Evolutionary conservation across 2,113 vertebrate genomes (phyloP).

Genomic region (Parotia lawesii): DNA sequence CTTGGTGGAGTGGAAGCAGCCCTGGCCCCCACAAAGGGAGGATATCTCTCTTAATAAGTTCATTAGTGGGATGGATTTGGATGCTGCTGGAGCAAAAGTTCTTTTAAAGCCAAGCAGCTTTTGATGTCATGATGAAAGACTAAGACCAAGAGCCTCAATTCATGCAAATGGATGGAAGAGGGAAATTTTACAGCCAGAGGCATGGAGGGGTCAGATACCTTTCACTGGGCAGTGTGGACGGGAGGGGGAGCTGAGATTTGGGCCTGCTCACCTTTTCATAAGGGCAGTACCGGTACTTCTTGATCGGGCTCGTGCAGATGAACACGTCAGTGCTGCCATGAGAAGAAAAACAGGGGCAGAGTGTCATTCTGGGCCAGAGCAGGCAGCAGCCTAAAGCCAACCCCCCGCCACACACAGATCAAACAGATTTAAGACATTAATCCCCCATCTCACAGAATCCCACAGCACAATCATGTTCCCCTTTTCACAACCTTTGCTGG

Average conservation of each 20-base stretch:
- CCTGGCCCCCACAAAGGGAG: neutral
- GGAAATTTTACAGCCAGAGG: neutral
- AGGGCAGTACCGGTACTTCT: conserved; percentile 85
- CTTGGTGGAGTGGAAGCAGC: neutral
- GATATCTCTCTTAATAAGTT: neutral
- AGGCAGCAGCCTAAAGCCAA: neutral
- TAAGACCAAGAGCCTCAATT: neutral
- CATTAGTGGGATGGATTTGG: neutral
- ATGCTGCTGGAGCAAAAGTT: neutral
- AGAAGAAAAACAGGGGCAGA: neutral
- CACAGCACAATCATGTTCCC: neutral
- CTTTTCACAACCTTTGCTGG: neutral
- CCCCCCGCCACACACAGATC: neutral
- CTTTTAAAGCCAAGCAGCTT: neutral
- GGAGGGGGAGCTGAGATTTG: neutral
- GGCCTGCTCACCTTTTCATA: conserved; percentile 86
- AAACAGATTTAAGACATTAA: neutral
- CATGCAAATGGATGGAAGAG: neutral
- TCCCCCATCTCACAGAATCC: neutral
- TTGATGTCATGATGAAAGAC: neutral
- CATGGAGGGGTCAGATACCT: neutral
- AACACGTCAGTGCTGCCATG: conserved; percentile 90
- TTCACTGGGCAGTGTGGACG: fast-evolving
- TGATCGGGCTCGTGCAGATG: conserved; percentile 95
- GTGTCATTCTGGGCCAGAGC: neutral